These are phyloP conservation scores for Tinea pellionella DNA, from an alignment of 2,888 invertebrate genomes.

Conservation along the genomic window DNA sequence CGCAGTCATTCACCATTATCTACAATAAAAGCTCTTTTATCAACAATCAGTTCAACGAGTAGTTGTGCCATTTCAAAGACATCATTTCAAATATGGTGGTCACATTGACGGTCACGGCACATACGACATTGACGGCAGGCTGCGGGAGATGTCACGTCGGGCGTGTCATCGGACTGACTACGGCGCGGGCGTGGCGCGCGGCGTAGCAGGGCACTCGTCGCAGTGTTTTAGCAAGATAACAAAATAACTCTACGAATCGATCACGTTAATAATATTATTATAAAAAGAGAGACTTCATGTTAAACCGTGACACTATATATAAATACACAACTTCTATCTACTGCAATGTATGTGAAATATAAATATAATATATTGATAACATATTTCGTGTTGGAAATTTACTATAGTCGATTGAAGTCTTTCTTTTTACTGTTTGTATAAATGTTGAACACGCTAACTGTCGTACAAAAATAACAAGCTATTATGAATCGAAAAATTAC, in stretches of 20 bases:
- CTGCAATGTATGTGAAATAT: not conserved
- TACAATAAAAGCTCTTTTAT: not conserved
- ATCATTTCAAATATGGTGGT: constrained; percentile 10
- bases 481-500: not conserved
- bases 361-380: not conserved
- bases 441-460: not conserved
- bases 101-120: not conserved
- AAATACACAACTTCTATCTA: not conserved
- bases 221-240: constrained; percentile 34
- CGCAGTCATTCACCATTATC: not conserved
- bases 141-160: constrained; percentile 20
- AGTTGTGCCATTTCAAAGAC: not conserved
- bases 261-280: constrained; percentile 31
- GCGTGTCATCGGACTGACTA: not conserved
- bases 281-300: constrained; percentile 26
- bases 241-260: constrained; percentile 52
- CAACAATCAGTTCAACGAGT: constrained; percentile 8
- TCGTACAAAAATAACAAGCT: constrained; percentile 7
- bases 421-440: not conserved
- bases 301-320: constrained; percentile 17
- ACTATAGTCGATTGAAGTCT: not conserved
- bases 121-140: constrained; percentile 17
- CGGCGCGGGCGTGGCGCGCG: not conserved
- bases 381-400: not conserved
- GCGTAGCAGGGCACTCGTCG: not conserved